A percentile compares a stretch with the other conserved stretches of the same genome.
Conservation (phyloP, 1,140 invertebrate genomes). For the Aphelinus atriplicis region DNA sequence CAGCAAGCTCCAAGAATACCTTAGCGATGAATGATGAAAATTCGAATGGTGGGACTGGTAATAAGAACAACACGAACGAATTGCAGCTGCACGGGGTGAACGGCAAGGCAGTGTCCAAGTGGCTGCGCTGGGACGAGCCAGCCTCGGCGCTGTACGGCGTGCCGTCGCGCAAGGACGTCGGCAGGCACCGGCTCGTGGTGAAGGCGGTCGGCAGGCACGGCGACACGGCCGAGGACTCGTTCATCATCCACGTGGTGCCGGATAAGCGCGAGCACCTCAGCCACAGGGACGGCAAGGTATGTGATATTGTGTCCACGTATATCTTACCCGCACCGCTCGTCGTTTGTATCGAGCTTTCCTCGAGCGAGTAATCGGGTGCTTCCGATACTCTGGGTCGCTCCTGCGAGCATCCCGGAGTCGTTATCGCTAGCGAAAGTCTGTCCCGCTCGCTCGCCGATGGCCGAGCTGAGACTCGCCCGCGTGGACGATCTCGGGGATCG, state of each 20-base stretch:
- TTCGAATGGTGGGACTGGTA: neutral
- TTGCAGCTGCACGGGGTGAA: conserved; percentile 47
- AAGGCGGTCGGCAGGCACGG: conserved; percentile 61
- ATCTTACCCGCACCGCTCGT: too few relatives aligned
- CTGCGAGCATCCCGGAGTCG: too few relatives aligned
- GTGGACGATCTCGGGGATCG: neutral
- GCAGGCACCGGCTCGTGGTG: conserved; percentile 67
- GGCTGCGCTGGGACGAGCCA: conserved; percentile 61
- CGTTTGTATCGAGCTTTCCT: too few relatives aligned
- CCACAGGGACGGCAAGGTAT: conserved; percentile 58
- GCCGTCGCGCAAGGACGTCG: conserved; percentile 68
- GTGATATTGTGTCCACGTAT: neutral
- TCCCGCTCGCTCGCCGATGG: neutral
- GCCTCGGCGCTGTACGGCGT: conserved; percentile 67
- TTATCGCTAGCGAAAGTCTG: too few relatives aligned
- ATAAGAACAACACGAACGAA: too few relatives aligned
- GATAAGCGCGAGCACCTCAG: conserved; percentile 53
- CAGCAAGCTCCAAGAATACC: too few relatives aligned
- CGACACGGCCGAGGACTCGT: conserved; percentile 64
- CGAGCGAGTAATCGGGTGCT: too few relatives aligned
- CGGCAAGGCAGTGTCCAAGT: conserved; percentile 45
- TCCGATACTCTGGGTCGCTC: too few relatives aligned
- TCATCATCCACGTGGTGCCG: conserved; percentile 69
- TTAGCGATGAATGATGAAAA: too few relatives aligned
- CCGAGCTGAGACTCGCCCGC: neutral